Conservation (phyloP, 2,888 invertebrate genomes). For the Tanaodytes sp. region DNA sequence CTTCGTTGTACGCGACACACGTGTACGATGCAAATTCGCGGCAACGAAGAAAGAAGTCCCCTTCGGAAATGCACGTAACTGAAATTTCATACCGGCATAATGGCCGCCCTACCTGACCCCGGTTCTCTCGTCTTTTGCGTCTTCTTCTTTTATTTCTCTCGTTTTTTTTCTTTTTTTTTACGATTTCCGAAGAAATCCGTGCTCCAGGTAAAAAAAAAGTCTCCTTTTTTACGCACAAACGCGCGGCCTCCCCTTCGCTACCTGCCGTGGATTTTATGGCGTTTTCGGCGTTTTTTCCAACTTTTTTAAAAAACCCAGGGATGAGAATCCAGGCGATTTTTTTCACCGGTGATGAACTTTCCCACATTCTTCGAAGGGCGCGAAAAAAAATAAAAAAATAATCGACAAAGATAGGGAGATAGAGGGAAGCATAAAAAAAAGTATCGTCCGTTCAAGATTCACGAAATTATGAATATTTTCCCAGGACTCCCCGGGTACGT, state of each 20-base stretch:
- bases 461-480: constrained; percentile 48
- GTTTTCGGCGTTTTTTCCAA: constrained; percentile 58
- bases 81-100: constrained; percentile 67
- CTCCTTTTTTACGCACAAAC: constrained; percentile 51
- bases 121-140: constrained; percentile 28
- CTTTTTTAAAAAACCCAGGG: constrained; percentile 55
- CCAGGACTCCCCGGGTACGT: constrained; percentile 25
- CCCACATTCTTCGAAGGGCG: constrained; percentile 51
- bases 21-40: constrained; percentile 65
- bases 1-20: constrained; percentile 38
- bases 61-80: constrained; percentile 60
- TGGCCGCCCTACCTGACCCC: constrained; percentile 64
- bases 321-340: constrained; percentile 63
- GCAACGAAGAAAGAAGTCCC: constrained; percentile 25
- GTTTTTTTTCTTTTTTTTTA: constrained; percentile 59
- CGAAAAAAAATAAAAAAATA: too few species aligned
- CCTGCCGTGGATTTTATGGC: constrained; percentile 58
- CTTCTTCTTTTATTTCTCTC: too few species aligned
- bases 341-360: constrained; percentile 54
- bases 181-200: constrained; percentile 68
- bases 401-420: too few species aligned
- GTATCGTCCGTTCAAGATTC: constrained; percentile 36
- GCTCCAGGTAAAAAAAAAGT: constrained; percentile 67
- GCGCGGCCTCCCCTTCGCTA: constrained; percentile 53
- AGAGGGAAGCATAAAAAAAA: not conserved